Conservation (phyloP, 2,797 vertebrate species). For the Clarias pachynema region DNA sequence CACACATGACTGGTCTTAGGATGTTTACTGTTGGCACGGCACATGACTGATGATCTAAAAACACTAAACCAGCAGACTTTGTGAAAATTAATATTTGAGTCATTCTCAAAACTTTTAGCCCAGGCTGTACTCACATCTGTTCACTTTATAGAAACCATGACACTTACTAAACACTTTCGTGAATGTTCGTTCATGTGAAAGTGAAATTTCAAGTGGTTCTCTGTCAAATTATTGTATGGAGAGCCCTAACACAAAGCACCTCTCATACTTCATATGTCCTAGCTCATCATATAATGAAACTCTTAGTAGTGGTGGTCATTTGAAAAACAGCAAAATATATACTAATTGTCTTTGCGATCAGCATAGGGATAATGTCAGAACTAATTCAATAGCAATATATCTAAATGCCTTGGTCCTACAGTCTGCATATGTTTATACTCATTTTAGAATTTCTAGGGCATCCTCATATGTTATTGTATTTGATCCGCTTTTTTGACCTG, state of each 20-base stretch:
- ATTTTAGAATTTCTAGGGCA: conserved; percentile 8
- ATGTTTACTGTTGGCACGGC: no score
- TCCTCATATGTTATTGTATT: conserved; percentile 7
- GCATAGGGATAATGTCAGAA: neutral
- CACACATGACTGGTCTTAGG: no score
- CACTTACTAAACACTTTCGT: neutral
- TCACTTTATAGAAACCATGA: neutral
- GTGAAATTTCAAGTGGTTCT: neutral
- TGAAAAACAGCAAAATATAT: neutral
- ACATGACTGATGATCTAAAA: no score
- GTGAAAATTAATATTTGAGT: no score
- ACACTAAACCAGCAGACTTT: no score
- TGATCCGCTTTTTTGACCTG: conserved; percentile 9
- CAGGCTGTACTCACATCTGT: neutral
- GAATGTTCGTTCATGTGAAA: neutral
- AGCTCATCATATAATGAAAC: neutral
- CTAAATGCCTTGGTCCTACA: conserved; percentile 11
- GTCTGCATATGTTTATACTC: conserved; percentile 17
- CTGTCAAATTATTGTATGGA: neutral
- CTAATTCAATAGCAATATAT: neutral
- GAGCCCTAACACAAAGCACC: neutral
- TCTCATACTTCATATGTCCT: neutral
- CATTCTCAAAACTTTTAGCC: no score
- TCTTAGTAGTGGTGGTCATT: neutral
- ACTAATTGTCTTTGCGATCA: neutral